Percentiles rank a stretch among this genome's conserved stretches.
Evolutionary conservation across 2,797 vertebrate species (phyloP).

Genomic region (Uromys caudimaculatus): DNA sequence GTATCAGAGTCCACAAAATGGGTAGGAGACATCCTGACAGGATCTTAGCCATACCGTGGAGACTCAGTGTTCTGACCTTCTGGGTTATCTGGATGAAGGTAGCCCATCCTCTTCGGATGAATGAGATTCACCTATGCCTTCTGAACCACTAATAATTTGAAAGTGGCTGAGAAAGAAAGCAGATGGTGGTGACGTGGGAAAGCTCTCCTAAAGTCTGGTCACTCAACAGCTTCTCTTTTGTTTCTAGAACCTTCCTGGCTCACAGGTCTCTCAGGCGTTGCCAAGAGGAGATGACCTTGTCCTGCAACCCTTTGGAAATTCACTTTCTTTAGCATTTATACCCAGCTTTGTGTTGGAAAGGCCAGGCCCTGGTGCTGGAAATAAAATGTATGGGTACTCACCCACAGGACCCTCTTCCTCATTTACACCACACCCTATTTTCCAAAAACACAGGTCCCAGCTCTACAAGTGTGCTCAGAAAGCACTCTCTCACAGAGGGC

Average conservation of each 20-base stretch:
- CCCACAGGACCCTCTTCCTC: not conserved
- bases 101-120: not conserved
- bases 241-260: not conserved
- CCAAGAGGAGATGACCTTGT: not conserved
- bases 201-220: not conserved
- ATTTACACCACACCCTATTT: not conserved
- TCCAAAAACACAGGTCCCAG: constrained; percentile 12
- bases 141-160: not conserved
- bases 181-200: too few species aligned
- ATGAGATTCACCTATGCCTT: not conserved
- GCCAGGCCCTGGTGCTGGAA: not conserved
- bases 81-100: not conserved
- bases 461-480: not conserved
- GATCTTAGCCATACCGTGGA: rapidly evolving
- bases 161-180: not conserved
- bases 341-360: not conserved
- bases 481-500: constrained; percentile 69
- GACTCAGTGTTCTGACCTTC: not conserved
- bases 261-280: not conserved
- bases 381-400: not conserved
- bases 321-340: not conserved
- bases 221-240: not conserved
- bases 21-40: not conserved
- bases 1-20: not conserved
- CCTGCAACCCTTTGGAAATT: not conserved